Evolutionary conservation across 2,113 vertebrate genomes (phyloP).

Genomic region (Toxotes chatareus): DNA sequence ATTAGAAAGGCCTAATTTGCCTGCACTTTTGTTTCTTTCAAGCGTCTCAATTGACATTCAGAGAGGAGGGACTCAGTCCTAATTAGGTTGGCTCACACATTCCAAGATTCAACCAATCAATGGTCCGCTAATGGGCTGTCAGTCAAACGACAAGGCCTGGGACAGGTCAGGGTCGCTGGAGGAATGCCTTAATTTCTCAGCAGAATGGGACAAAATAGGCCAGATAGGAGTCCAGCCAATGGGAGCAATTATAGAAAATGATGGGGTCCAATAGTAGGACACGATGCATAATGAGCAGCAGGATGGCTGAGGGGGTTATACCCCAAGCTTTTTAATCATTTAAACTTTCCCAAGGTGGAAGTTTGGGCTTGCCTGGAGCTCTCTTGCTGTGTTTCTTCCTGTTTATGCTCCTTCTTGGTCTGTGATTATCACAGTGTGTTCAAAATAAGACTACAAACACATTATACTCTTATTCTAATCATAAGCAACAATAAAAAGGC

Average conservation of each 20-base stretch:
- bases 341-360: slow-evolving; percentile 64
- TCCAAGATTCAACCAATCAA: slow-evolving; percentile 77
- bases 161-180: slow-evolving; percentile 77
- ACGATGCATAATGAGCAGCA: slow-evolving; percentile 58
- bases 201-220: slow-evolving; percentile 67
- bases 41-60: slow-evolving; percentile 74
- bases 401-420: background rate
- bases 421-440: slow-evolving; percentile 32
- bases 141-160: slow-evolving; percentile 71
- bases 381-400: background rate
- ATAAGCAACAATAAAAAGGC: background rate
- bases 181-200: slow-evolving; percentile 74
- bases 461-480: slow-evolving; percentile 7
- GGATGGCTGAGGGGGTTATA: slow-evolving; percentile 34
- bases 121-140: slow-evolving; percentile 79
- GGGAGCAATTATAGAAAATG: slow-evolving; percentile 73
- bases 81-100: slow-evolving; percentile 75
- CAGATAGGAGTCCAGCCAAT: slow-evolving; percentile 61
- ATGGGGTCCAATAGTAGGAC: slow-evolving; percentile 71
- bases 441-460: background rate
- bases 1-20: slow-evolving; percentile 62
- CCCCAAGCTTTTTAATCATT: slow-evolving; percentile 62
- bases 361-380: slow-evolving; percentile 37
- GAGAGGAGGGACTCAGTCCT: slow-evolving; percentile 63
- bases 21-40: slow-evolving; percentile 49